Evolutionary conservation across 2,888 invertebrate species (phyloP).

Genomic region (Chrysolina haemoptera): DNA sequence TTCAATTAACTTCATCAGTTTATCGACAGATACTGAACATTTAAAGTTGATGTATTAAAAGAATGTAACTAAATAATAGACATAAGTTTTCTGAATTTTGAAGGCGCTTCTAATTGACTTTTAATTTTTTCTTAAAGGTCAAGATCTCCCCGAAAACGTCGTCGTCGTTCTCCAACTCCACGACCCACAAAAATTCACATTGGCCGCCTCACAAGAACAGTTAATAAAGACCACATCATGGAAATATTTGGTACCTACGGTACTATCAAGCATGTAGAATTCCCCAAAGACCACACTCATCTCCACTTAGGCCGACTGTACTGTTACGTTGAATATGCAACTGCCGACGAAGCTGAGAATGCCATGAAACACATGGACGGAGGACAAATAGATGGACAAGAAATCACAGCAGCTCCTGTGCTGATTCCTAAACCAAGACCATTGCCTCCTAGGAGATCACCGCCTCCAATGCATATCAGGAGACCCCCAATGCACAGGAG

Average conservation of each 20-base stretch:
- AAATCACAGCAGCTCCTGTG: slow-evolving; percentile 96
- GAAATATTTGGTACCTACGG: slow-evolving; percentile 95
- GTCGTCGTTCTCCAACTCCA: slow-evolving; percentile 91
- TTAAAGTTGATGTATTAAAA: too few species aligned
- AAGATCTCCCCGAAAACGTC: slow-evolving; percentile 77
- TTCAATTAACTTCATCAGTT: too few species aligned
- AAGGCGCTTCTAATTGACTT: too few species aligned
- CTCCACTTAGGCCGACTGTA: slow-evolving; percentile 91
- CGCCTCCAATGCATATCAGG: slow-evolving; percentile 73
- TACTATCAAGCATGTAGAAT: slow-evolving; percentile 89
- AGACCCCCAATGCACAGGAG: slow-evolving; percentile 74
- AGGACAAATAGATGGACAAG: slow-evolving; percentile 97
- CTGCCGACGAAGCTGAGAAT: slow-evolving; percentile 96
- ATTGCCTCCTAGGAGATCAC: slow-evolving; percentile 73
- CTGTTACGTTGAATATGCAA: slow-evolving; percentile 96
- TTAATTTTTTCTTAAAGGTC: slow-evolving; percentile 64
- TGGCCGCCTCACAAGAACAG: slow-evolving; percentile 92
- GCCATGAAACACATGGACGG: slow-evolving; percentile 99
- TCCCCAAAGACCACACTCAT: slow-evolving; percentile 91
- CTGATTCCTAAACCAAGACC: slow-evolving; percentile 81
- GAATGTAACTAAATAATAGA: too few species aligned
- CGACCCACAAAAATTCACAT: slow-evolving; percentile 95
- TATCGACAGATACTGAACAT: too few species aligned
- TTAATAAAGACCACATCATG: slow-evolving; percentile 89
- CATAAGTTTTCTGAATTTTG: too few species aligned